Conservation (phyloP, 2,113 vertebrate genomes). For the Macheiramphus alcinus region DNA sequence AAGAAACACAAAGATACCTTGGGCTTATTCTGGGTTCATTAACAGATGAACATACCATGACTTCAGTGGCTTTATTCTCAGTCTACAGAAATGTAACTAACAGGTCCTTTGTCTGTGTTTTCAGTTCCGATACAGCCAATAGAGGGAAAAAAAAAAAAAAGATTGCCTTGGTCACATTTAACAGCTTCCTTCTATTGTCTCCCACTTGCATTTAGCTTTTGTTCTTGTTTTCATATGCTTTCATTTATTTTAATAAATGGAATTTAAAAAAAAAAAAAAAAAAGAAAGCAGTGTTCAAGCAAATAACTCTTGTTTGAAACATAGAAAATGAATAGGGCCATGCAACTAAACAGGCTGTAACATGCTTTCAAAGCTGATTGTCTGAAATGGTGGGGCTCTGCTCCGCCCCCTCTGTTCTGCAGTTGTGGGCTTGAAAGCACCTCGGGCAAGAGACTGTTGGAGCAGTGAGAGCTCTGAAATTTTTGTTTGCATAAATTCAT, state of each 20-base stretch:
- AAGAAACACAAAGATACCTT: background rate
- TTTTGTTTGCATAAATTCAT: constrained; percentile 68
- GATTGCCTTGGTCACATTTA: background rate
- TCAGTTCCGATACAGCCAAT: background rate
- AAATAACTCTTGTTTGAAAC: background rate
- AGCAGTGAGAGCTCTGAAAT: constrained; percentile 50
- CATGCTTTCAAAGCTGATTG: background rate
- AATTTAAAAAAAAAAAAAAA: background rate
- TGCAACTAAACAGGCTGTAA: background rate
- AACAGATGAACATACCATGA: background rate
- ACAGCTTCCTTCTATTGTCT: background rate
- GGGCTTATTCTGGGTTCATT: background rate
- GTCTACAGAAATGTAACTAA: background rate
- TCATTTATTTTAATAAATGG: background rate
- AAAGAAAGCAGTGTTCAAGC: background rate
- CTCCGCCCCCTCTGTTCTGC: constrained; percentile 27
- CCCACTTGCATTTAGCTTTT: background rate
- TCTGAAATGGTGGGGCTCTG: background rate
- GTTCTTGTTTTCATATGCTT: background rate
- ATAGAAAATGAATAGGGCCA: background rate
- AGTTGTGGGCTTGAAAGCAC: constrained; percentile 43
- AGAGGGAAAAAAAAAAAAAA: background rate
- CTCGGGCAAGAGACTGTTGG: constrained; percentile 33
- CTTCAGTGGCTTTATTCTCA: background rate
- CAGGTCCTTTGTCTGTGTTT: background rate